Base-by-base conservation (phyloP, 2,888 invertebrate species). In the Sinohyriopsis cumingii region DNA sequence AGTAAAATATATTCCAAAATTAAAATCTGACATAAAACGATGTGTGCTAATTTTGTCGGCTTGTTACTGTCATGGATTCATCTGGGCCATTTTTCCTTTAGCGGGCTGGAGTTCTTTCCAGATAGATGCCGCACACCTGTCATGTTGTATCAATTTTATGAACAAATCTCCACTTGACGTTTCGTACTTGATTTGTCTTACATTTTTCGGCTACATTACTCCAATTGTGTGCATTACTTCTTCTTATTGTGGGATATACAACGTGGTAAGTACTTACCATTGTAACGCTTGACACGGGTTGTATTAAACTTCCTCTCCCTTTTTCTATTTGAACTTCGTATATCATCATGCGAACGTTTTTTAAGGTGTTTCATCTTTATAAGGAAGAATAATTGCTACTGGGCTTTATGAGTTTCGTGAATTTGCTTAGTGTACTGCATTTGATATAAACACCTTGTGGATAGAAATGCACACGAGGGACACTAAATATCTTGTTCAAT, bases 81-180 rank as follows among this genome's bases (percentile, higher is more conserved):
- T 64, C 3, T 64, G 63, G 63, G 63, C 63, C 20, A 24, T 55
- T 5, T 54, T 55, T 64, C 63, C 63, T 20, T 25, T 64, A 7
- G 18, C 33, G 6, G 63, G 63, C 22, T 64, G 63, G 63, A 64
- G 63, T n/a, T 64, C 63, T 4, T 64, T 55, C 15, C 55, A 64
- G 54, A 54, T 55, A 6, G 63, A 64, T 22, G 55, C 15, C 6
- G 55, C 25, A 20, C 20, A 55, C 15, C 28, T 64, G 6, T 64
- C 63, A 53, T 64, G 63, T 18, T 64, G 55, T 3, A 55, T 64
- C 4, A 55, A 4, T 6, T 64, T 54, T 54, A 15, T 28, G 55
- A 55, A 28, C 22, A 64, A 55, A 20, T 25, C 20, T 45, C 19
- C 63, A 15, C 19, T 20, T 2, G 63, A 64, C n/a, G 15, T 55